phyloP scores from a whole-genome alignment of 2,797 vertebrate species.

The Silurus lanzhouensis region DNA sequence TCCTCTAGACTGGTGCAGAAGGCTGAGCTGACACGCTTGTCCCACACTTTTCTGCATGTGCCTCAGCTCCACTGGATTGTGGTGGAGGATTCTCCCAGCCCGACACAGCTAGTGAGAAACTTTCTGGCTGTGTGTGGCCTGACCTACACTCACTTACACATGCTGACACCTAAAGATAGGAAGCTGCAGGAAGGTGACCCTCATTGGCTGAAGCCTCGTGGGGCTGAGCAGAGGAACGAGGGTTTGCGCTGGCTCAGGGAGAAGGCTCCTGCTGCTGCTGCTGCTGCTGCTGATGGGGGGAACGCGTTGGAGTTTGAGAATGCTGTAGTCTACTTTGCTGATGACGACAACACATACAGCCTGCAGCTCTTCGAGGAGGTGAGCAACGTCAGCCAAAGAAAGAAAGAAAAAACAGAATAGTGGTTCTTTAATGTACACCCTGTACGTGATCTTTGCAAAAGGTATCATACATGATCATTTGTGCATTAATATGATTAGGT shows the following conservation, averaged over 20 bases:
- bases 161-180: constrained; percentile 74
- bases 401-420: background rate
- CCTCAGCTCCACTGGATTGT: constrained; percentile 80
- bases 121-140: constrained; percentile 73
- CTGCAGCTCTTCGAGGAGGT: constrained; percentile 97
- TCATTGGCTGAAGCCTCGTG: constrained; percentile 83
- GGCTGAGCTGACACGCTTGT: constrained; percentile 78
- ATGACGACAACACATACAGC: constrained; percentile 98
- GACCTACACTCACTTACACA: constrained; percentile 76
- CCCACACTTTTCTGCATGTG: constrained; percentile 79
- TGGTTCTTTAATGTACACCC: background rate
- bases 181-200: constrained; percentile 82
- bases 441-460: background rate
- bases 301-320: constrained; percentile 64
- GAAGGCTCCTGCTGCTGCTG: constrained; percentile 61
- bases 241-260: constrained; percentile 80
- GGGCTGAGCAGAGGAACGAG: constrained; percentile 82
- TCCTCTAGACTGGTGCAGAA: constrained; percentile 77
- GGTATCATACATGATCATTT: background rate
- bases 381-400: constrained; percentile 18
- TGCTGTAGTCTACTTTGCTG: constrained; percentile 94
- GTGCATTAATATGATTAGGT: too few relatives aligned
- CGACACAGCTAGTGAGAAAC: constrained; percentile 69
- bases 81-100: constrained; percentile 76
- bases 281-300: constrained; percentile 60